These are phyloP conservation scores for Pseudorhombus dupliciocellatus DNA, from an alignment of 2,113 vertebrate genomes.

Conservation along the genomic window DNA sequence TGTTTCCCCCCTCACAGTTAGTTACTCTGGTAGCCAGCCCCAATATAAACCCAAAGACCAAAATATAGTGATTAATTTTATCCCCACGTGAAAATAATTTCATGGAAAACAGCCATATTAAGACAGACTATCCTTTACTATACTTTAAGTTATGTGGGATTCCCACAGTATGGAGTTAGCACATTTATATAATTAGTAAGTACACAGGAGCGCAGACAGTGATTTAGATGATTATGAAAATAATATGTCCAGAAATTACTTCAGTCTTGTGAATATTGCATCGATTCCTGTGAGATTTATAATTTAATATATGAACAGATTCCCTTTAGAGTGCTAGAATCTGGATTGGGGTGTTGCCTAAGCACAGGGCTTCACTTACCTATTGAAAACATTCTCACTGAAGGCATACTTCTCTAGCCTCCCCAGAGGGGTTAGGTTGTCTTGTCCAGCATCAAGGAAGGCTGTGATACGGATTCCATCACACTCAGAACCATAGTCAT, in stretches of 20 bases:
- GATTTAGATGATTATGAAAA: neutral
- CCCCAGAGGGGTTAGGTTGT: conserved; percentile 86
- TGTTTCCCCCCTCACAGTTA: neutral
- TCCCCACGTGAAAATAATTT: neutral
- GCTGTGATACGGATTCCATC: conserved; percentile 88
- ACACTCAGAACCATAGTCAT: conserved; percentile 90
- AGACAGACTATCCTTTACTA: neutral
- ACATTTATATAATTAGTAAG: conserved; percentile 43
- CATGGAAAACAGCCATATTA: neutral
- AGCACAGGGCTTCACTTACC: conserved; percentile 72
- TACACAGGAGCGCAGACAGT: conserved; percentile 46
- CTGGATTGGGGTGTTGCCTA: neutral
- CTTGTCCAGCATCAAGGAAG: conserved; percentile 89
- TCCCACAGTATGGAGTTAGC: conserved; percentile 1
- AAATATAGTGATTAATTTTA: neutral
- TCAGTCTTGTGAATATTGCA: neutral
- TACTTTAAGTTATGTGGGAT: conserved; percentile 37
- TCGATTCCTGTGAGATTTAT: neutral
- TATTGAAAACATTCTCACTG: conserved; percentile 91
- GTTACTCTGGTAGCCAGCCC: neutral
- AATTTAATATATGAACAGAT: neutral
- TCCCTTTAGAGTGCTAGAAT: no score
- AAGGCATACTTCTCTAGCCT: conserved; percentile 90
- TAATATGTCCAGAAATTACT: neutral
- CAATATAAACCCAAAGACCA: neutral